A percentile compares a stretch with the other conserved stretches of the same genome.
phyloP scores from a whole-genome alignment of 2,888 invertebrate species.

The Zygogramma bicolorata region DNA sequence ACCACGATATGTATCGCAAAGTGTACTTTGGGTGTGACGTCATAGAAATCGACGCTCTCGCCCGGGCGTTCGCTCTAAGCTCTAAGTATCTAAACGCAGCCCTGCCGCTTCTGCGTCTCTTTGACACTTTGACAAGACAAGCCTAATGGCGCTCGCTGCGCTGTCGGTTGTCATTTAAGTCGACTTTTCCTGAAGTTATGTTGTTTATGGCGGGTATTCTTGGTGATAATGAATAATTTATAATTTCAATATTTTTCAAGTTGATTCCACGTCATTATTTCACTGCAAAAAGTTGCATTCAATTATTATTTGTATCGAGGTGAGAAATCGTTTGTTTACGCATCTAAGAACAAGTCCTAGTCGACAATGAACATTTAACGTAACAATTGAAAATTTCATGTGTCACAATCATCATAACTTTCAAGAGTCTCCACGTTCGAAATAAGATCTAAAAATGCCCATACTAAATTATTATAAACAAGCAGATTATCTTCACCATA shows the following conservation, averaged over 20 bases:
- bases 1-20: no score
- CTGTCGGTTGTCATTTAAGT: no score
- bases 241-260: background rate
- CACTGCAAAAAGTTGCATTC: background rate
- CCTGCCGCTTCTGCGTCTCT: no score
- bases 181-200: no score
- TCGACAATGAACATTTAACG: background rate
- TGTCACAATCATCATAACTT: constrained; percentile 21
- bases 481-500: constrained; percentile 3
- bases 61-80: no score
- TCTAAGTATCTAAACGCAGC: no score
- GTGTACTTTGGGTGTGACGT: no score
- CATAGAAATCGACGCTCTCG: no score
- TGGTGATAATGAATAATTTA: no score
- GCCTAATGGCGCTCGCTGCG: no score
- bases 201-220: background rate
- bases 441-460: constrained; percentile 11
- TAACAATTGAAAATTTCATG: constrained; percentile 17
- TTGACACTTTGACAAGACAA: no score
- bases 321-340: background rate
- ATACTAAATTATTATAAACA: constrained; percentile 19
- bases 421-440: background rate
- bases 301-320: background rate
- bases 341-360: background rate
- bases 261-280: background rate